Conservation (phyloP, 1,140 invertebrate species). For the Zaprionus capensis region DNA sequence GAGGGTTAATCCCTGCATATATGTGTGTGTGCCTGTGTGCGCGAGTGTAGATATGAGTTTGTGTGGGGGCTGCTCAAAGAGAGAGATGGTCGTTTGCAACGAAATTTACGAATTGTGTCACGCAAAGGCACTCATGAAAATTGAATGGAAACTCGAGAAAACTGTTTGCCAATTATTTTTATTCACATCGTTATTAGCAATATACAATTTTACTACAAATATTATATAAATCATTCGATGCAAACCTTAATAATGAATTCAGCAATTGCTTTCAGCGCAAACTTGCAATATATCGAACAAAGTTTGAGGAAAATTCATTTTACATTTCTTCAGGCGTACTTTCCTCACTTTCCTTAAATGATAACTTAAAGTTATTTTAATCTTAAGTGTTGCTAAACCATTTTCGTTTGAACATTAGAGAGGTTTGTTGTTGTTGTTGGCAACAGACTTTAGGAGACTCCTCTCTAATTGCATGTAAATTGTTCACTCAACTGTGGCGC, state of each 20-base stretch:
- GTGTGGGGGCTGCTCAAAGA: background rate
- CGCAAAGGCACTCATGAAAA: background rate
- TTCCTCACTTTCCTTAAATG: too few relatives aligned
- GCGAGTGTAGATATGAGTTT: background rate
- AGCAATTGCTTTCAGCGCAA: background rate
- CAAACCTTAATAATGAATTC: background rate
- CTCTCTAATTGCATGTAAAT: slow-evolving; percentile 30
- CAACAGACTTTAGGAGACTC: background rate
- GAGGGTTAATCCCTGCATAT: slow-evolving; percentile 15
- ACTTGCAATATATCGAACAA: background rate
- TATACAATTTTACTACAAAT: background rate
- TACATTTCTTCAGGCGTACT: background rate
- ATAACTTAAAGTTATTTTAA: background rate
- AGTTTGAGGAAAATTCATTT: background rate
- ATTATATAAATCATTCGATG: background rate
- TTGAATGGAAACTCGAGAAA: slow-evolving; percentile 1
- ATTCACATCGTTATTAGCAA: background rate
- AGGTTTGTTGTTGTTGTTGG: background rate
- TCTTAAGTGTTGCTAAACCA: background rate
- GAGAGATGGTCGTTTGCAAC: slow-evolving; percentile 5
- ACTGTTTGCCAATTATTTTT: slow-evolving; percentile 4
- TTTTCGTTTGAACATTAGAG: background rate
- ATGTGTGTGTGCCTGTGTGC: slow-evolving; percentile 2
- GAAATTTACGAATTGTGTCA: slow-evolving; percentile 12
- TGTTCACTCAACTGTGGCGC: slow-evolving; percentile 21